A percentile compares a stretch with the other conserved stretches of the same genome.
These are phyloP conservation scores for Argyresthia goedartella DNA, from an alignment of 2,888 invertebrate species.

Conservation along the genomic window DNA sequence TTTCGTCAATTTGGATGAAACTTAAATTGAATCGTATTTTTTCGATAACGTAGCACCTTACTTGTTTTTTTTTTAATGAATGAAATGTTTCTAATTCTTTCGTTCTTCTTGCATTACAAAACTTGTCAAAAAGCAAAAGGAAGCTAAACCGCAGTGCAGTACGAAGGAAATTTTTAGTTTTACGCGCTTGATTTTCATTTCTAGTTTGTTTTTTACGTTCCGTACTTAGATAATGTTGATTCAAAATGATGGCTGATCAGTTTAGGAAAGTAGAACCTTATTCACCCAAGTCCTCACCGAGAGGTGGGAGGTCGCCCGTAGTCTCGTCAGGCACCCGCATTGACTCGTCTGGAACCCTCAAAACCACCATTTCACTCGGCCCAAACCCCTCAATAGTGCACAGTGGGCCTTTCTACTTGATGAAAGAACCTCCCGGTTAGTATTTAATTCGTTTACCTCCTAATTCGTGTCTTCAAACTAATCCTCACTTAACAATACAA, in stretches of 20 bases:
- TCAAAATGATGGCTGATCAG: conserved; percentile 93
- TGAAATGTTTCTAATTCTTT: too few species aligned
- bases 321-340: conserved; percentile 81
- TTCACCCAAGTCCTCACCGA: conserved; percentile 94
- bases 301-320: conserved; percentile 94
- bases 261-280: conserved; percentile 94
- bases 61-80: too few species aligned
- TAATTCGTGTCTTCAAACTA: too few species aligned
- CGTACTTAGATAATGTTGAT: conserved; percentile 63
- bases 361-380: conserved; percentile 96
- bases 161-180: neutral
- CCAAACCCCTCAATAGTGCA: conserved; percentile 98
- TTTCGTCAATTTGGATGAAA: too few species aligned
- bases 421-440: conserved; percentile 94
- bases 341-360: conserved; percentile 96
- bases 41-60: too few species aligned
- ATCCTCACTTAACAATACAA: too few species aligned
- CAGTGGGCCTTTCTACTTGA: conserved; percentile 97
- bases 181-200: neutral
- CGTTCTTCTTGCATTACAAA: neutral
- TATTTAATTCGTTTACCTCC: neutral
- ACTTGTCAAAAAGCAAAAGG: conserved; percentile 2
- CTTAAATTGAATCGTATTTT: too few species aligned
- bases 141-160: too few species aligned
- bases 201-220: conserved; percentile 16